Percentiles rank a stretch among this genome's conserved stretches.
Evolutionary conservation across 2,113 vertebrate species (phyloP).

Genomic region (Corvus cornix): DNA sequence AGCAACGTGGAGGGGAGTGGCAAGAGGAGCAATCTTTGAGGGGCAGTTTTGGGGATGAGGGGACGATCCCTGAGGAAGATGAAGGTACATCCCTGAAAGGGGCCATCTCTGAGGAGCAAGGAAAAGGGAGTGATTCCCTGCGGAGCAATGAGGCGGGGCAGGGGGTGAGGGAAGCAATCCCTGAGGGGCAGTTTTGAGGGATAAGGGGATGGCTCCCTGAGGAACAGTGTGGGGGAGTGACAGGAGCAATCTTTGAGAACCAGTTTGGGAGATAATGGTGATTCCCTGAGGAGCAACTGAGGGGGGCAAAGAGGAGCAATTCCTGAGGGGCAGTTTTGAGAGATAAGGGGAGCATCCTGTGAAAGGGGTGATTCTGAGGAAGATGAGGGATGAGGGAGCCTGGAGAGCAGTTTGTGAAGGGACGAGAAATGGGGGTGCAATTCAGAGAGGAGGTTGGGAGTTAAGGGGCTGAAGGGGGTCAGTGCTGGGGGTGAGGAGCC

Average conservation of each 20-base stretch:
- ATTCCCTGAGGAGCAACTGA: background rate
- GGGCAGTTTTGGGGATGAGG: background rate
- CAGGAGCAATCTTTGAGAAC: background rate
- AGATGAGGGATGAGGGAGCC: too few species aligned
- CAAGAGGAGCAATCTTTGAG: background rate
- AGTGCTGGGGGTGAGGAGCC: background rate
- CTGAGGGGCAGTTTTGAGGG: background rate
- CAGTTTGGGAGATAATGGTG: background rate
- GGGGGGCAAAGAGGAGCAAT: background rate
- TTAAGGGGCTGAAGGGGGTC: background rate
- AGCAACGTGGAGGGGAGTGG: accelerated
- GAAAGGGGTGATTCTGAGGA: background rate
- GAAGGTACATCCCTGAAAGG: background rate
- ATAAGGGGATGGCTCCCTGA: background rate
- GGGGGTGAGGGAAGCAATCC: background rate
- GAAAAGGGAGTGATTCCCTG: background rate
- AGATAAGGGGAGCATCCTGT: background rate
- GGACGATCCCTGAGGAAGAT: background rate
- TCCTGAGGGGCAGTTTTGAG: background rate
- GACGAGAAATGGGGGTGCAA: background rate
- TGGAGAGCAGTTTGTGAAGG: background rate
- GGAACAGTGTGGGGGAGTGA: background rate
- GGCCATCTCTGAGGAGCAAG: background rate
- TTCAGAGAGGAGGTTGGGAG: background rate
- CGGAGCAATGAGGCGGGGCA: background rate